A percentile compares a stretch with the other conserved stretches of the same genome.
Evolutionary conservation across 2,797 vertebrate genomes (phyloP).

Genomic region (Rhinatrema bivittatum): DNA sequence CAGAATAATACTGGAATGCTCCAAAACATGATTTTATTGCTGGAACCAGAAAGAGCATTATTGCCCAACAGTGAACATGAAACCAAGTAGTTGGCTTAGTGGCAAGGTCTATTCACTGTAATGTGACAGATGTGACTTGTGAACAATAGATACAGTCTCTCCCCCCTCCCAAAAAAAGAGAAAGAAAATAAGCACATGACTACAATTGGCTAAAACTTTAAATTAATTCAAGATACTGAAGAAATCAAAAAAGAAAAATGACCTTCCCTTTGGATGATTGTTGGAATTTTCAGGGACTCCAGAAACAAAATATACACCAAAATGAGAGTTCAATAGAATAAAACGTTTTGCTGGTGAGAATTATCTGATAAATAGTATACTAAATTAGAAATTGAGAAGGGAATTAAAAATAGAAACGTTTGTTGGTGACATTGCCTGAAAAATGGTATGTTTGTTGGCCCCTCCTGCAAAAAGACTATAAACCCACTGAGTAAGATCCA

Average conservation of each 20-base stretch:
- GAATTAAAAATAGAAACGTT: too few relatives aligned
- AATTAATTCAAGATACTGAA: too few relatives aligned
- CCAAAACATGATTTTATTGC: too few relatives aligned
- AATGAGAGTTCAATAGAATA: too few relatives aligned
- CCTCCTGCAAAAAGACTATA: too few relatives aligned
- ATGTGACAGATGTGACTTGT: slow-evolving; percentile 2
- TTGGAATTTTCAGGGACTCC: not conserved
- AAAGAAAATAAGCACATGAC: not conserved
- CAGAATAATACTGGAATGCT: not conserved
- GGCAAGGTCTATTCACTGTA: not conserved
- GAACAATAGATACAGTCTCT: not conserved
- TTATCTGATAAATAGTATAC: not conserved
- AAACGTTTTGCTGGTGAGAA: too few relatives aligned
- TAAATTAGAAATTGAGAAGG: not conserved
- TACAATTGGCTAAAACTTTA: not conserved
- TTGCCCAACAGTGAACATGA: not conserved
- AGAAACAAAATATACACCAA: too few relatives aligned
- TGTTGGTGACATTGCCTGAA: too few relatives aligned
- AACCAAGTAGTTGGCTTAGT: not conserved
- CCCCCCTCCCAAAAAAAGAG: not conserved
- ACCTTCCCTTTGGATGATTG: rapidly evolving
- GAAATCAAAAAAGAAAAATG: not conserved
- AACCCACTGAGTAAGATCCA: too few relatives aligned
- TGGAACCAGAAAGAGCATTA: too few relatives aligned
- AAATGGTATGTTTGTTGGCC: too few relatives aligned